Conservation (phyloP, 2,888 invertebrate species). For the Stictocephala bisonia region DNA sequence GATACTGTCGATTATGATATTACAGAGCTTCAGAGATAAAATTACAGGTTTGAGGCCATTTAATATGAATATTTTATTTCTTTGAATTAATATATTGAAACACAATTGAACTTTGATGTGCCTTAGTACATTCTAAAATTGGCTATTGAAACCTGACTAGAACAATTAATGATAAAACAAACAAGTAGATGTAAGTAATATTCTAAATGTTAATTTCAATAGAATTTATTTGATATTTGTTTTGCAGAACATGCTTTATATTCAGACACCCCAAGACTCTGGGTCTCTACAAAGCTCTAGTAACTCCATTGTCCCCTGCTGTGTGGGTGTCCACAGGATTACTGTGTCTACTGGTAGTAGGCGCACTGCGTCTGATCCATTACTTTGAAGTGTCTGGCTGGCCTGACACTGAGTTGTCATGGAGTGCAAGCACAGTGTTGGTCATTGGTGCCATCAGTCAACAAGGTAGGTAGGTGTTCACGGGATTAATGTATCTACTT, state of each 20-base stretch:
- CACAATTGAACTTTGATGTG: background rate
- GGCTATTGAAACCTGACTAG: too few species aligned
- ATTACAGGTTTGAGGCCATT: too few species aligned
- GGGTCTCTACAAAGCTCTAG: conserved; percentile 51
- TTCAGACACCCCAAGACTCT: conserved; percentile 54
- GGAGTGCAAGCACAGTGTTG: conserved; percentile 44
- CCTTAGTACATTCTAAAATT: background rate
- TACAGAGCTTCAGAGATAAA: too few species aligned
- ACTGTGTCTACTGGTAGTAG: conserved; percentile 40
- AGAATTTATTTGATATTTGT: background rate
- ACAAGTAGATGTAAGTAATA: background rate
- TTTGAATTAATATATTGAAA: too few species aligned
- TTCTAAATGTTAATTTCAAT: background rate
- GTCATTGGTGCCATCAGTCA: conserved; percentile 51
- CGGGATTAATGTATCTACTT: too few species aligned
- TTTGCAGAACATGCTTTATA: conserved; percentile 51
- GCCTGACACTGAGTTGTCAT: conserved; percentile 45
- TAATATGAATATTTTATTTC: too few species aligned
- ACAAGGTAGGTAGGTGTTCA: conserved; percentile 51
- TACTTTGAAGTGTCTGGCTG: conserved; percentile 19
- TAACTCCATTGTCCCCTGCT: conserved; percentile 49
- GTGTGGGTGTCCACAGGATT: conserved; percentile 49
- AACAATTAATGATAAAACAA: background rate
- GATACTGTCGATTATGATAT: too few species aligned
- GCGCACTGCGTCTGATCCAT: conserved; percentile 47